phyloP scores from a whole-genome alignment of 2,113 vertebrate species.

The Pluvialis apricaria region DNA sequence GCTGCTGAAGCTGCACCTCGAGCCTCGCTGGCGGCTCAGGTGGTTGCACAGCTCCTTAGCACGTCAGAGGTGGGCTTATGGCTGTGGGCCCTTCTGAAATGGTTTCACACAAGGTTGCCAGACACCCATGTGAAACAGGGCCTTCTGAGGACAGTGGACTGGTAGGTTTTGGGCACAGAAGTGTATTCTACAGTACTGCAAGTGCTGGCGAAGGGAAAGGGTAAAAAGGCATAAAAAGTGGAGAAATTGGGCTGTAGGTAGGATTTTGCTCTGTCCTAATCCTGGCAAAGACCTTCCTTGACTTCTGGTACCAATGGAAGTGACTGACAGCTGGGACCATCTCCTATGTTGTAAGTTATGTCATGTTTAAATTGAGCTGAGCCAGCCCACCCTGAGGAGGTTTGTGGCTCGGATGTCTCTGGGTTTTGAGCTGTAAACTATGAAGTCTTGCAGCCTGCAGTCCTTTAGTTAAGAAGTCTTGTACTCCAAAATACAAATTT shows the following conservation, averaged over 20 bases:
- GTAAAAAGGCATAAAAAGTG: not conserved
- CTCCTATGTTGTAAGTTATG: not conserved
- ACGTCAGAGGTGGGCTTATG: not conserved
- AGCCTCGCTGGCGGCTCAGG: not conserved
- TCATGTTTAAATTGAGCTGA: not conserved
- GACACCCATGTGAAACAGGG: not conserved
- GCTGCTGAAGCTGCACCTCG: not conserved
- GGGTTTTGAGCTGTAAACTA: not conserved
- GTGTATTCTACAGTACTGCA: not conserved
- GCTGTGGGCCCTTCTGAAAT: not conserved
- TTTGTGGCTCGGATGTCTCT: not conserved
- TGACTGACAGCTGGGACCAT: not conserved
- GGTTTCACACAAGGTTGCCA: not conserved
- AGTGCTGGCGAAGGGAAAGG: not conserved
- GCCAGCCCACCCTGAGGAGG: not conserved
- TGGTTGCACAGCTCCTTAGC: not conserved
- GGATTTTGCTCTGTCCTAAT: not conserved
- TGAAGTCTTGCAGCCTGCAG: not conserved
- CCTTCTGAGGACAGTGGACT: not conserved
- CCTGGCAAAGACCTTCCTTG: not conserved
- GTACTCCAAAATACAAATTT: not conserved
- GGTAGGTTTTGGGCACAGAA: not conserved
- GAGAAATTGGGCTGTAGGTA: not conserved
- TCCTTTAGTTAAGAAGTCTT: not conserved
- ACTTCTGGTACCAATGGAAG: not conserved